Evolutionary conservation across 2,888 invertebrate species (phyloP), one percentile per base, ranked within the genome.

Genomic region (Homarus gammarus): DNA sequence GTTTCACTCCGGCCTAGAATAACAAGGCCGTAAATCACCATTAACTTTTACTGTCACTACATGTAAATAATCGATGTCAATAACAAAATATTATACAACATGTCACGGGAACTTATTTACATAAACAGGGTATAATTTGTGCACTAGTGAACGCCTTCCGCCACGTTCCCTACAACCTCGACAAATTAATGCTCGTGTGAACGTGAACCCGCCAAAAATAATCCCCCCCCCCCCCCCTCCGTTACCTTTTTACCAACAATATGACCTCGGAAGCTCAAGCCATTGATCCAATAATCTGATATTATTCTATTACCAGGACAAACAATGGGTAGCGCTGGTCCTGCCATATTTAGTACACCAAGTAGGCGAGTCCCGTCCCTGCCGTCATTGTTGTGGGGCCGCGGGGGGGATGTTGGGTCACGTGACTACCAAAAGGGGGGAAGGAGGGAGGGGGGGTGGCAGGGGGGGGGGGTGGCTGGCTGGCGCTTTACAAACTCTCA

Each of bases 241-340:
- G 12, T 64, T 64, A 27, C 68, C 64, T 81, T 68, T 61, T 64
- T 81, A 27, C 18, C 27, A 64, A 61, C 61, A 81, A 81, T 81
- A 81, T 81, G 81, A 81, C 81, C 68, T 64, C 68, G 61, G 84
- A 31, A 56, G 73, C n/a, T n/a, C 40, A 40, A 83, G 51, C 84
- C 72, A 49, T 72, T 51, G 84, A 84, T 84, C 84, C 84, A 40
- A 84, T 84, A 84, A 84, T 84, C 84, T 84, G 84, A 84, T 84
- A 84, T 84, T 84, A 84, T 84, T 84, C 84, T 84, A 84, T 84
- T 84, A 84, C 84, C 72, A 49, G 36, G 33, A 72, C 84, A 84
- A 84, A 84, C 84, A 84, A 84, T 72, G 51, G 70, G 15, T 31
- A 6, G 5, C 81, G 68, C 68, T 27, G 64, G 81, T 40, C 31